phyloP scores from a whole-genome alignment of 2,888 invertebrate species.

The Agrilus cyanescens region DNA sequence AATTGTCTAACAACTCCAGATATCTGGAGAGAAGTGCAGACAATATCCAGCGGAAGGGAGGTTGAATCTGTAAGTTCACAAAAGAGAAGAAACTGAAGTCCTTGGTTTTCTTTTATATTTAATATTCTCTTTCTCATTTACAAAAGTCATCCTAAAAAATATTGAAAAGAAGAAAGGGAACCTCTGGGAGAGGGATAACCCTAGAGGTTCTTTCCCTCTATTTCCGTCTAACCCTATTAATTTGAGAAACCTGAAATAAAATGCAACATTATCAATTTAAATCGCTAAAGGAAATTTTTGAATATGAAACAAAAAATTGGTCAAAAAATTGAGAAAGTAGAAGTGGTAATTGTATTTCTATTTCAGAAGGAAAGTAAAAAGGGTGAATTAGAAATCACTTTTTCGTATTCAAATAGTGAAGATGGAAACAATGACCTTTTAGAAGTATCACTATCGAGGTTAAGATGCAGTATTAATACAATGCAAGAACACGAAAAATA shows the following conservation, averaged over 20 bases:
- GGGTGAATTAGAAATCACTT: constrained; percentile 53
- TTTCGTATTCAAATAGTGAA: constrained; percentile 52
- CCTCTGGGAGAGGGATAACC: no score
- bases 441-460: constrained; percentile 48
- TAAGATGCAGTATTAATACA: constrained; percentile 56
- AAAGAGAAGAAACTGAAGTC: neutral
- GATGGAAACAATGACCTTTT: constrained; percentile 52
- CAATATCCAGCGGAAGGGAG: constrained; percentile 50
- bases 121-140: no score
- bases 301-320: no score
- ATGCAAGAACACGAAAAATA: constrained; percentile 59
- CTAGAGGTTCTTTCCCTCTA: no score
- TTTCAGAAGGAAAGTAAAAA: constrained; percentile 55
- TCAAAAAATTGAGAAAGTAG: neutral
- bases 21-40: constrained; percentile 55
- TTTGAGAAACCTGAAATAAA: no score
- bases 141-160: no score
- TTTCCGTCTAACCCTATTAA: no score
- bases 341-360: constrained; percentile 9
- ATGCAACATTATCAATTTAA: no score
- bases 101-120: no score
- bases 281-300: no score
- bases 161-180: no score
- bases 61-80: constrained; percentile 36
- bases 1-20: constrained; percentile 53